These are phyloP conservation scores for Aporophyla nigra DNA, from an alignment of 2,888 invertebrate species.

Conservation along the genomic window DNA sequence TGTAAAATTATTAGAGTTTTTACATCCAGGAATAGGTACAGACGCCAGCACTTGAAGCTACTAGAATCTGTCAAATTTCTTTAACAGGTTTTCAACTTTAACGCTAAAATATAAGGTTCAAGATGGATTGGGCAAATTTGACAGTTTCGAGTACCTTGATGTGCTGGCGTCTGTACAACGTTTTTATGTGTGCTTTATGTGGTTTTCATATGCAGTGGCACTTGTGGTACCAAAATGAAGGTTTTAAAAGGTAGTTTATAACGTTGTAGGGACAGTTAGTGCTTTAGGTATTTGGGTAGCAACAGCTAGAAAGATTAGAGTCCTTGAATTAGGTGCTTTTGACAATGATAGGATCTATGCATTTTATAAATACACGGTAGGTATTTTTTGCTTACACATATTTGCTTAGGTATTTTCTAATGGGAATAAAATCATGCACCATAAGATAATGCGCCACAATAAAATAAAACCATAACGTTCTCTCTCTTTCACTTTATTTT, in stretches of 20 bases:
- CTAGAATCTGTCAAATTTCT: too few relatives aligned
- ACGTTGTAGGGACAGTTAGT: neutral
- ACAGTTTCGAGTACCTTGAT: too few relatives aligned
- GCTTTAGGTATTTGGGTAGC: neutral
- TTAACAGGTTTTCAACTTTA: too few relatives aligned
- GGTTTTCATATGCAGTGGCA: neutral
- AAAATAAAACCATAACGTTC: neutral
- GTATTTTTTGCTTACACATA: neutral
- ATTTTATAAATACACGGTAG: too few relatives aligned
- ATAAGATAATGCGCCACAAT: neutral
- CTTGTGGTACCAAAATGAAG: neutral
- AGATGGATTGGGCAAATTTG: too few relatives aligned
- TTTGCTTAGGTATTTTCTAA: neutral
- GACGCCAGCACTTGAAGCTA: too few relatives aligned
- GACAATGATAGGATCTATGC: neutral
- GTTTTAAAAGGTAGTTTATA: neutral
- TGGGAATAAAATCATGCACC: neutral
- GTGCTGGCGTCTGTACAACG: neutral
- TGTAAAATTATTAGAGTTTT: constrained; percentile 52
- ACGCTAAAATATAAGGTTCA: too few relatives aligned
- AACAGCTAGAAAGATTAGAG: neutral
- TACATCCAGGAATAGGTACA: constrained; percentile 17
- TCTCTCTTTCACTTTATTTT: constrained; percentile 6
- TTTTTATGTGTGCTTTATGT: constrained; percentile 22
- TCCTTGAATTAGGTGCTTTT: neutral